Evolutionary conservation across 2,797 vertebrate species (phyloP).

Genomic region (Astyanax mexicanus): DNA sequence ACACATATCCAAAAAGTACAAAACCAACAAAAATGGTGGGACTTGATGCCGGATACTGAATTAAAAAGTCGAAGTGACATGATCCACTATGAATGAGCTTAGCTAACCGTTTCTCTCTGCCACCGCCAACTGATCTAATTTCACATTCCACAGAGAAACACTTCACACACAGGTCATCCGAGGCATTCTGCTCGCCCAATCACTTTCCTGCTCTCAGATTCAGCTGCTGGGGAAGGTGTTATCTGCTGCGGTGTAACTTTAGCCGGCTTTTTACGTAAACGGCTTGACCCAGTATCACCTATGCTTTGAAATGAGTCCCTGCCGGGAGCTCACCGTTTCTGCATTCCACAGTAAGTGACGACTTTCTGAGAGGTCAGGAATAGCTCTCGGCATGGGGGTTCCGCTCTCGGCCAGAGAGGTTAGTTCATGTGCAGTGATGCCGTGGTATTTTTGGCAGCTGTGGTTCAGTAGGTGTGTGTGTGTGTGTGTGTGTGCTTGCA

Average conservation of each 20-base stretch:
- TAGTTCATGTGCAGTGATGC: conserved; percentile 23
- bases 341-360: neutral
- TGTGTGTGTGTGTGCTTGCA: too few species aligned
- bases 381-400: conserved; percentile 8
- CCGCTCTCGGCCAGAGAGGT: neutral
- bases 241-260: conserved; percentile 24
- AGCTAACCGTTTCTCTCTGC: conserved; percentile 5
- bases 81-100: neutral
- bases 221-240: neutral
- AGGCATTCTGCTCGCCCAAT: neutral
- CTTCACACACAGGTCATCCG: neutral
- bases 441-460: conserved; percentile 23
- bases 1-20: too few species aligned
- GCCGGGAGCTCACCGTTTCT: neutral
- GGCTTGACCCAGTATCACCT: conserved; percentile 40
- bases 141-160: neutral
- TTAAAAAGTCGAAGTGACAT: too few species aligned
- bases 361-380: conserved; percentile 15
- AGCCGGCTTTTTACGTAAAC: conserved; percentile 14
- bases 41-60: too few species aligned
- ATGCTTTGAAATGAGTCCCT: neutral
- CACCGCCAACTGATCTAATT: neutral
- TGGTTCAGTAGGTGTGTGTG: conserved; percentile 10
- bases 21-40: too few species aligned
- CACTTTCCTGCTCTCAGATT: conserved; percentile 4